A percentile compares a stretch with the other conserved stretches of the same genome.
Evolutionary conservation across 2,888 invertebrate species (phyloP).

Genomic region (Platycheirus albimanus): DNA sequence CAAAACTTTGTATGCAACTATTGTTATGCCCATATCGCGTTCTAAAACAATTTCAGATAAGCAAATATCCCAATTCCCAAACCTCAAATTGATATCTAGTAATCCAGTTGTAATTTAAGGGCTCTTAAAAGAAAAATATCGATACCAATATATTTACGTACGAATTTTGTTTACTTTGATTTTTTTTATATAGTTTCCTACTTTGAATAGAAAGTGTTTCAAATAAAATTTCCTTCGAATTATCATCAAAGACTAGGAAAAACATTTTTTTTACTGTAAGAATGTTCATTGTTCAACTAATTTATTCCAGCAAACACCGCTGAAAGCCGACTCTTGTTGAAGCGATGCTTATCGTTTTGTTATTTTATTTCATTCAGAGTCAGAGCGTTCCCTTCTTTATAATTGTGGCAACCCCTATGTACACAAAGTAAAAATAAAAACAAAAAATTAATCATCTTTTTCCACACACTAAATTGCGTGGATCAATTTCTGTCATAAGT

Average conservation of each 20-base stretch:
- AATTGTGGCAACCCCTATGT: constrained; percentile 16
- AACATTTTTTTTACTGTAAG: constrained; percentile 1
- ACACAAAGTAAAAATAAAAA: constrained; percentile 12
- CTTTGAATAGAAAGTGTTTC: too few species aligned
- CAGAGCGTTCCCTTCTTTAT: constrained; percentile 9
- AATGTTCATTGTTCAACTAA: constrained; percentile 22
- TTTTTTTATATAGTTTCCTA: too few species aligned
- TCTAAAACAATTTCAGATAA: too few species aligned
- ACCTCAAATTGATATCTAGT: too few species aligned
- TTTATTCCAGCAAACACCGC: constrained; percentile 32
- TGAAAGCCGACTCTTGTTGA: constrained; percentile 21
- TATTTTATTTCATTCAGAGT: not conserved
- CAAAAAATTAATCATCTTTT: constrained; percentile 41
- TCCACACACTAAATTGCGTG: constrained; percentile 34
- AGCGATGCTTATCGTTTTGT: constrained; percentile 16
- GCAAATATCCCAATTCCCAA: too few species aligned
- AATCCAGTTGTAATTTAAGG: too few species aligned
- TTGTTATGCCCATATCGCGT: too few species aligned
- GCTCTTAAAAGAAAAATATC: too few species aligned
- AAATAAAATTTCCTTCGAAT: too few species aligned
- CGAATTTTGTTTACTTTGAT: too few species aligned
- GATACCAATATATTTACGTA: too few species aligned
- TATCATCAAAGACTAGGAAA: not conserved
- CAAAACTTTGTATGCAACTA: too few species aligned
- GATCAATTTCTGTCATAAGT: constrained; percentile 52